Conservation (phyloP, 2,113 vertebrate species). For the Panurus biarmicus region DNA sequence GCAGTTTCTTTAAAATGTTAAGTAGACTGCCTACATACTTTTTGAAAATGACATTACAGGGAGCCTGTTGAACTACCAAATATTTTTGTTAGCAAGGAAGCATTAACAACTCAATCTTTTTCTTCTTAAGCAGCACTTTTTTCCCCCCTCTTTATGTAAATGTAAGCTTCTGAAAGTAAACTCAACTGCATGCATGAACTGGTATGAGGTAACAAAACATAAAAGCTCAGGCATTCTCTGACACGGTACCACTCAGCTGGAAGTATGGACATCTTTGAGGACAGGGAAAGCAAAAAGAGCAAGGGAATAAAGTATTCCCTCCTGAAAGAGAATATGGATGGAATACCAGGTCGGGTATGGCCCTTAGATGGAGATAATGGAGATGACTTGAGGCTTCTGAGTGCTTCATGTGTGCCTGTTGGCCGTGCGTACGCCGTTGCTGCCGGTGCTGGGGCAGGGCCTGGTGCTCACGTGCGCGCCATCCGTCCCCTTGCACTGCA, state of each 20-base stretch:
- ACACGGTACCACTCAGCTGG: not conserved
- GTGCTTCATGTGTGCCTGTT: slow-evolving; percentile 21
- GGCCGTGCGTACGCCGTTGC: not conserved
- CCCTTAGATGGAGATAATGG: not conserved
- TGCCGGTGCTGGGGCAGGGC: slow-evolving; percentile 5
- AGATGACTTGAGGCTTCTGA: not conserved
- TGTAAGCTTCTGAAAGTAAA: slow-evolving; percentile 1
- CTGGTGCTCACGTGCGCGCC: not conserved
- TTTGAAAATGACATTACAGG: not conserved
- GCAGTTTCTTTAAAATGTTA: not conserved
- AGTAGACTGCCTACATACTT: not conserved
- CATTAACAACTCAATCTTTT: not conserved
- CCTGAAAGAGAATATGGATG: not conserved
- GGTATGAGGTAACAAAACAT: not conserved
- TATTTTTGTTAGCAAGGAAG: not conserved
- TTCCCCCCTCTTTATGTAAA: not conserved
- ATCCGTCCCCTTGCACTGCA: not conserved
- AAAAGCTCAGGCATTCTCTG: not conserved
- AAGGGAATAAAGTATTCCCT: not conserved
- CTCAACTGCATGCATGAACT: not conserved
- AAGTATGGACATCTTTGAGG: not conserved
- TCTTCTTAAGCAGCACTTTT: not conserved
- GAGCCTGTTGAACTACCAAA: not conserved
- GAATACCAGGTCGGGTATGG: not conserved
- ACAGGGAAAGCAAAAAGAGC: not conserved